Percentiles rank a stretch among this genome's conserved stretches.
phyloP scores from a whole-genome alignment of 2,888 invertebrate species.

The Hydrotaea cyrtoneurina region DNA sequence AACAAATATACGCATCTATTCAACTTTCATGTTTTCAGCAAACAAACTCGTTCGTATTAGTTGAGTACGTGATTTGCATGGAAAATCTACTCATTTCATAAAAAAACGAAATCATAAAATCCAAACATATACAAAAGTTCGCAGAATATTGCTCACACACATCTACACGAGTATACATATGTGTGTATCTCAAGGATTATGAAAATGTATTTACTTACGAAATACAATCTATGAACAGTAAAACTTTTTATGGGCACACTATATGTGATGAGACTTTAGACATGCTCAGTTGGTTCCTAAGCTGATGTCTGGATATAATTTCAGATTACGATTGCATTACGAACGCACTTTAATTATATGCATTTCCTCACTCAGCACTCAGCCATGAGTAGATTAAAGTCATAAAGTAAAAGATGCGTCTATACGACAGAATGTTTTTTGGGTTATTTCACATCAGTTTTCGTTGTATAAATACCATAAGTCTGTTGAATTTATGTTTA shows the following conservation, averaged over 20 bases:
- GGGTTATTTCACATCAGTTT: no score
- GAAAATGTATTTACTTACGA: neutral
- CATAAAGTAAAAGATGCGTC: no score
- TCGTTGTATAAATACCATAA: no score
- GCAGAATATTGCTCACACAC: neutral
- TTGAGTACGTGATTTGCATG: conserved; percentile 50
- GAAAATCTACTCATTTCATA: conserved; percentile 27
- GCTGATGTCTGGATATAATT: no score
- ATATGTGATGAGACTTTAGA: neutral
- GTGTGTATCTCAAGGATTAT: neutral
- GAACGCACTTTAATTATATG: no score
- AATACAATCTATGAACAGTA: neutral
- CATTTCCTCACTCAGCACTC: no score
- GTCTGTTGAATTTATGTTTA: no score
- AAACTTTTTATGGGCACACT: neutral
- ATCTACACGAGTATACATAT: neutral
- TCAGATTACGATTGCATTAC: no score
- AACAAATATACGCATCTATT: conserved; percentile 36
- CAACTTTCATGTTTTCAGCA: neutral
- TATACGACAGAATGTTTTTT: no score
- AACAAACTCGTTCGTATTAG: conserved; percentile 49
- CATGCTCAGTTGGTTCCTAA: neutral
- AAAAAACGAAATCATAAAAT: conserved; percentile 11
- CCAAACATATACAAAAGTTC: neutral
- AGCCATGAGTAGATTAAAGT: no score